These are phyloP conservation scores for Perca schrenkii DNA, from an alignment of 2,113 vertebrate species.

Conservation along the genomic window DNA sequence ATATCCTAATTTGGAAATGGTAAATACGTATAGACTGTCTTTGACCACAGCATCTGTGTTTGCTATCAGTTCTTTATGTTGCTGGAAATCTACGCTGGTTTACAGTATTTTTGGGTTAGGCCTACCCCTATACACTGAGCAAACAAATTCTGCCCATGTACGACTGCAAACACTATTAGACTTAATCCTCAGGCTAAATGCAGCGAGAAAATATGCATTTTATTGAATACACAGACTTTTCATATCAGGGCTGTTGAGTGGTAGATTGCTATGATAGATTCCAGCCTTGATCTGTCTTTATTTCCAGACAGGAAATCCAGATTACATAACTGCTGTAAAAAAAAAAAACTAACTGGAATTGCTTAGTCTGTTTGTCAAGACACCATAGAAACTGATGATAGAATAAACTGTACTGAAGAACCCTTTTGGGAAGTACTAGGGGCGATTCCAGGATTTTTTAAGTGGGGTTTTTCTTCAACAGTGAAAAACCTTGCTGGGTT, in stretches of 20 bases:
- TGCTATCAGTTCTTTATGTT: conserved; percentile 3
- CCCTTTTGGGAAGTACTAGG: too few species aligned
- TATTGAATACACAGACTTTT: background rate
- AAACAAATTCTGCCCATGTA: conserved; percentile 3
- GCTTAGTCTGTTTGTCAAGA: background rate
- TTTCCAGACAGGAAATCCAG: conserved; percentile 4
- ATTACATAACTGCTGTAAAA: conserved; percentile 25
- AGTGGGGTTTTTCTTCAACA: too few species aligned
- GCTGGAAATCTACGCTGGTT: conserved; percentile 5
- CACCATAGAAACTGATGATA: background rate
- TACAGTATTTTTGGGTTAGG: background rate
- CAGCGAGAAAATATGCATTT: background rate
- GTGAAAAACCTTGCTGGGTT: too few species aligned
- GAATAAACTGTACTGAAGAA: background rate
- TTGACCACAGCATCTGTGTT: conserved; percentile 51
- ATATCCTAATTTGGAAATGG: conserved; percentile 39
- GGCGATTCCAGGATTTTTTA: too few species aligned
- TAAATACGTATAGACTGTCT: conserved; percentile 20
- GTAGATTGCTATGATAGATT: background rate
- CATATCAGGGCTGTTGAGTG: background rate
- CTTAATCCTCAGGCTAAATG: conserved; percentile 4
- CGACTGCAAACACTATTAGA: conserved; percentile 7
- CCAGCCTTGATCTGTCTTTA: background rate
- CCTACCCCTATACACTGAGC: background rate
- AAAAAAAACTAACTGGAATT: background rate